Conservation (phyloP, 2,797 vertebrate genomes). For the Falco rusticolus region DNA sequence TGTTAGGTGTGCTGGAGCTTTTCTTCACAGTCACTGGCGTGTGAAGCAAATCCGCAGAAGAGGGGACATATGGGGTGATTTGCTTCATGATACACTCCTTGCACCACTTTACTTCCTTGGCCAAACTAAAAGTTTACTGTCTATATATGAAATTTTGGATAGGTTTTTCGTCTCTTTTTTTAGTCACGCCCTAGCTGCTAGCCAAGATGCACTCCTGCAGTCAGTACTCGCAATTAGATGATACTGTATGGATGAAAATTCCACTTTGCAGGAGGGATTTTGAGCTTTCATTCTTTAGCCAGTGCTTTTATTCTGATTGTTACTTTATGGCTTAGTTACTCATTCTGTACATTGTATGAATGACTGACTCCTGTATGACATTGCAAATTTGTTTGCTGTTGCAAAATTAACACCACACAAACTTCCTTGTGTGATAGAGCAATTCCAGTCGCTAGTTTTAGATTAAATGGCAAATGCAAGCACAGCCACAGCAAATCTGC, state of each 20-base stretch:
- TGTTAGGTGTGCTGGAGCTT: background rate
- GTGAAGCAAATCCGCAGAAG: background rate
- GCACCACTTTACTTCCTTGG: background rate
- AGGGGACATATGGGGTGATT: background rate
- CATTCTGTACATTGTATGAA: background rate
- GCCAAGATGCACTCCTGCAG: background rate
- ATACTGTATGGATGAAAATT: background rate
- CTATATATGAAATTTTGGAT: rapidly evolving
- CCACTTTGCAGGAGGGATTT: background rate
- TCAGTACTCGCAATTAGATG: background rate
- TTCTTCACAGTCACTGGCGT: background rate
- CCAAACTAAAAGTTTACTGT: background rate
- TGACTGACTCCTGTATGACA: background rate
- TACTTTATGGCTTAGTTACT: background rate
- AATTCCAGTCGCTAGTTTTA: background rate
- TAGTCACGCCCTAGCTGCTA: background rate
- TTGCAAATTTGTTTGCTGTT: background rate
- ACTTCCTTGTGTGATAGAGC: background rate
- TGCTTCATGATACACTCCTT: background rate
- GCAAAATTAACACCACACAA: background rate
- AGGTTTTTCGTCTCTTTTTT: background rate
- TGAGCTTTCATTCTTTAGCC: background rate
- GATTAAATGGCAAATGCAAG: background rate
- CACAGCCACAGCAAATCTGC: background rate
- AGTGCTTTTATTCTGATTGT: background rate